Base-by-base conservation (phyloP, 2,888 invertebrate genomes). In the Drosophila subquinaria region DNA sequence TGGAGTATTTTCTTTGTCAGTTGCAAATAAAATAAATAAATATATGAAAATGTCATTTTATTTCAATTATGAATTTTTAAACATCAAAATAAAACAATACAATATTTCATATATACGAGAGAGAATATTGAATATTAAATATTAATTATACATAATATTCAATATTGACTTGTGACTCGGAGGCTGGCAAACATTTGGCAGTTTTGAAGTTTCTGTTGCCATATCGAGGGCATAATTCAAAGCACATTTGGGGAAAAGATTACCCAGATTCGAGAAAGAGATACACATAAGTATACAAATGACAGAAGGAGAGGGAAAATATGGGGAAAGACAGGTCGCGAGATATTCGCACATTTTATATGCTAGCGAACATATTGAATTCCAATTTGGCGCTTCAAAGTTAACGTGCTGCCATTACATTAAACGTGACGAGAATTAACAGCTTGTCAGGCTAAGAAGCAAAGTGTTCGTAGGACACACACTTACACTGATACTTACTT, bases 401-500 rank as follows among this genome's bases (percentile, higher is more conserved):
- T 88, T 86, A 88, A 86, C 85, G 84, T 88, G 81, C 81, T 70
- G 81, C 89, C 85, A 86, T 86, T 86, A 88, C 81, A 86, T 83
- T 86, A 86, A 86, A 86, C 85, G 85, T 86, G 85, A 88, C 87
- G 89, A 81, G 85, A 88, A 86, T 86, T 86, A 88, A 88, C 88
- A 85, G 88, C 78, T 73, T 71, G 78, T 78, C 78, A 72, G 69
- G 48, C 73, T 38, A 30, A 61, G 36, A 45, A 27, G 27, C 27
- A 59, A 67, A 69, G 60, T 69, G 73, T 68, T 45, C 59, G 66
- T 45, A 33, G 59, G 53, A 56, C 56, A 52, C 70, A 40, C 57
- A 65, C 23, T 43, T 62, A 23, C 57, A 65, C 23, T 43, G 53
- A 23, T 45, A n/a, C 43, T 43, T 45, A n/a, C 43, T 43, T 60